Conservation (phyloP, 1,140 invertebrate species). For the Riptortus pedestris region DNA sequence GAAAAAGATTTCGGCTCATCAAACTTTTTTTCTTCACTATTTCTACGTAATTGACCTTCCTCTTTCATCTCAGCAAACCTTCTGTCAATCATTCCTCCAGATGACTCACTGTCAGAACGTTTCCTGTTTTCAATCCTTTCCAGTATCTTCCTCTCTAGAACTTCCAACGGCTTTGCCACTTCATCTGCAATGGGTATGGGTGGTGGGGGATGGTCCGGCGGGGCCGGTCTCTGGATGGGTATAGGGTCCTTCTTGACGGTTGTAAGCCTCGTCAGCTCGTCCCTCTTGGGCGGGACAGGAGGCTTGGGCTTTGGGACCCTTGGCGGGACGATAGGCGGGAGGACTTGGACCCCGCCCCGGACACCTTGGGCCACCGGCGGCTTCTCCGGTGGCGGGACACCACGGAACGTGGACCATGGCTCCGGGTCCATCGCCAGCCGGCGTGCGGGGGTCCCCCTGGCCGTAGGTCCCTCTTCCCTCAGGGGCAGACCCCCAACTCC, state of each 20-base stretch:
- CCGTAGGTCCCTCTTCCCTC: constrained; percentile 29
- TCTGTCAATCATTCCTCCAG: not conserved
- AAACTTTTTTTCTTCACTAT: not conserved
- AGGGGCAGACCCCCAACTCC: constrained; percentile 33
- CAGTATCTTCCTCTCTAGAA: constrained; percentile 18
- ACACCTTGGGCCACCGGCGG: constrained; percentile 24
- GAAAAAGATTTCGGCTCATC: constrained; percentile 7
- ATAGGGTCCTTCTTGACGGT: constrained; percentile 29
- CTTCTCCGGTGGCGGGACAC: constrained; percentile 19
- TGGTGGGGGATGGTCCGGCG: constrained; percentile 5
- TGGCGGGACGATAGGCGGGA: constrained; percentile 30
- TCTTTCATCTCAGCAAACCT: not conserved
- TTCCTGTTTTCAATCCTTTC: constrained; percentile 8
- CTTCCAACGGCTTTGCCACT: constrained; percentile 20
- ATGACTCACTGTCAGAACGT: not conserved
- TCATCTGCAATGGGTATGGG: constrained; percentile 6
- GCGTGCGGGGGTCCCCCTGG: constrained; percentile 24
- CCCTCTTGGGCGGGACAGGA: constrained; percentile 31
- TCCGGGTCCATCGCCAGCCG: constrained; percentile 28
- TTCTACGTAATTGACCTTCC: constrained; percentile 13
- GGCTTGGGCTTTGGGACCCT: constrained; percentile 30
- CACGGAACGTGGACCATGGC: constrained; percentile 19
- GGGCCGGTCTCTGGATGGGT: not conserved
- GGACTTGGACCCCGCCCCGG: constrained; percentile 29
- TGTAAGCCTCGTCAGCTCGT: constrained; percentile 31